phyloP scores from a whole-genome alignment of 2,888 invertebrate species.

The Salpingus planirostris region DNA sequence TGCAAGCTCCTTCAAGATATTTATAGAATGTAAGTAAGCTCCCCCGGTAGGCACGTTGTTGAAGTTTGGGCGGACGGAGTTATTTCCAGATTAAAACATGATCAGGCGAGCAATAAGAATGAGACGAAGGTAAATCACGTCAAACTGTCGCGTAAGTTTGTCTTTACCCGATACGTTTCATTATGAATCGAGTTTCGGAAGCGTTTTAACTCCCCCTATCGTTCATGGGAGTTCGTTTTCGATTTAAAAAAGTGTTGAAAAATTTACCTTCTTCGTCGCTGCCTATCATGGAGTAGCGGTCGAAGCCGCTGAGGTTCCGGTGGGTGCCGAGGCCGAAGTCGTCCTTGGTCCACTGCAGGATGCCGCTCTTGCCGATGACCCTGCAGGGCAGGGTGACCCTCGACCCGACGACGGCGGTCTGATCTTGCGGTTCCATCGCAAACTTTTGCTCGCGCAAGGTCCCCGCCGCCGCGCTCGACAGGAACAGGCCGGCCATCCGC shows the following conservation, averaged over 20 bases:
- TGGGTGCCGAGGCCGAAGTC: conserved; percentile 92
- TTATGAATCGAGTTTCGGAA: too few species aligned
- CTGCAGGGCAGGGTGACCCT: conserved; percentile 84
- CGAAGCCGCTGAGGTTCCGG: conserved; percentile 82
- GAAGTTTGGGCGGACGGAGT: too few species aligned
- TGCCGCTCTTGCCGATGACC: conserved; percentile 79
- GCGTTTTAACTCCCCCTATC: too few species aligned
- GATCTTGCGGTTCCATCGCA: conserved; percentile 85
- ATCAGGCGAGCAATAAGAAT: too few species aligned
- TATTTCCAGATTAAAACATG: too few species aligned
- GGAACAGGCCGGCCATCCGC: conserved; percentile 25
- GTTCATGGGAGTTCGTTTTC: too few species aligned
- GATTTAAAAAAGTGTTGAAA: background rate
- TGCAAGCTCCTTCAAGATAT: too few species aligned
- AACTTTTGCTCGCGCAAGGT: conserved; percentile 65
- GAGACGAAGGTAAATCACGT: too few species aligned
- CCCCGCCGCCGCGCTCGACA: conserved; percentile 25
- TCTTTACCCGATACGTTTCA: too few species aligned
- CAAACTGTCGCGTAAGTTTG: too few species aligned
- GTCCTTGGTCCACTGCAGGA: conserved; percentile 95
- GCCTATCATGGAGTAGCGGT: conserved; percentile 92
- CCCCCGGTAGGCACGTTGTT: too few species aligned
- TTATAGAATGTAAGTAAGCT: too few species aligned
- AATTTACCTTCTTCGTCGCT: conserved; percentile 88
- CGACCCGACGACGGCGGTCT: conserved; percentile 82